Percentiles rank a stretch among this genome's conserved stretches.
phyloP scores from a whole-genome alignment of 35 echinoderm and acorn worm species.

The Lytechinus pictus region DNA sequence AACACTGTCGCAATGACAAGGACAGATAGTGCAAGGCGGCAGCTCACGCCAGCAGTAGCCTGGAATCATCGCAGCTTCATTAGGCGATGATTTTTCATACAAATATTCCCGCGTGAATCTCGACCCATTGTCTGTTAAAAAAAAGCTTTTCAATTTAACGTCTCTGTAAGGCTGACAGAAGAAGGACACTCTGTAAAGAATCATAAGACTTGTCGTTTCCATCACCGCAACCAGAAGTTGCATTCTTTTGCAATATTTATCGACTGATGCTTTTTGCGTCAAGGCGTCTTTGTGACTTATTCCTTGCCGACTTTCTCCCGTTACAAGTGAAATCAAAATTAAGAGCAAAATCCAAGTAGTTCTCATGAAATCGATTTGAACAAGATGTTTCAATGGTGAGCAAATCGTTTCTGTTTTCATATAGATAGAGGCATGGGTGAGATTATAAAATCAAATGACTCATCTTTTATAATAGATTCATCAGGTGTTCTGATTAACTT shows the following conservation, averaged over 20 bases:
- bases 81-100: background rate
- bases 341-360: background rate
- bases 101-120: background rate
- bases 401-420: background rate
- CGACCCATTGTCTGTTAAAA: background rate
- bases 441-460: background rate
- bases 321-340: background rate
- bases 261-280: background rate
- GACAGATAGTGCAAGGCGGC: background rate
- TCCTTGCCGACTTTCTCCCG: background rate
- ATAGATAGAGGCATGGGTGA: background rate
- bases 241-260: background rate
- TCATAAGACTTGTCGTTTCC: background rate
- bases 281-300: background rate
- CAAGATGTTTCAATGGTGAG: background rate
- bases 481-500: background rate
- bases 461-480: background rate
- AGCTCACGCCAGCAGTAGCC: background rate
- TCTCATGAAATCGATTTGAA: background rate
- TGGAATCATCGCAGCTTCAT: background rate
- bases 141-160: background rate
- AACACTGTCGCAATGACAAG: background rate
- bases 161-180: background rate
- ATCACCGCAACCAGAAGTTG: background rate
- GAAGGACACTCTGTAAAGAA: background rate